Base-by-base conservation (phyloP, 1,140 invertebrate species). In the Danaus plexippus region DNA sequence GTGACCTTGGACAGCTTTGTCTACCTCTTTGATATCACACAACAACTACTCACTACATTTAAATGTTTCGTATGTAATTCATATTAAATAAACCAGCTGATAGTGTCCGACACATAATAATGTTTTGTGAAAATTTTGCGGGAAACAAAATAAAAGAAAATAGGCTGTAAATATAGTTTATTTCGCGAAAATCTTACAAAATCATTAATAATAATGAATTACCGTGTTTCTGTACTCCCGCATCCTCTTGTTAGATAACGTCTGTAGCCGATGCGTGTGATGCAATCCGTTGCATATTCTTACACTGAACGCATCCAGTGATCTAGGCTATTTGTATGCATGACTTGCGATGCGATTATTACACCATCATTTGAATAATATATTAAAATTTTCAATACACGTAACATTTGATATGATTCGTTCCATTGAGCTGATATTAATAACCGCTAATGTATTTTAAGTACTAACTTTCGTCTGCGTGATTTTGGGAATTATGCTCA, bases 1-100 rank as follows among this genome's bases (percentile, higher is more conserved):
- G 46, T 50, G 67, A 73, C 66, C 73, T 75, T 73, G 72, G 53
- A 45, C 59, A 52, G 57, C 48, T 62, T 56, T 11, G 13, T 12
- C 4, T 18, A 13, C 9, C 46, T 11, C n/a, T 47, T 10, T 11
- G 12, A 47, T 47, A 13, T 47, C 15, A 13, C 12, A 47, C 8
- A 15, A 15, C 18, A 6, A 15, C 8, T 13, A 47, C 11, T 11
- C 47, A 48, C 47, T 12, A 22, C n/a, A 12, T n/a, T 9, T 15
- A 10, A 48, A 48, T 59, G 32, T 9, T 18, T 47, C 47, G 15
- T 18, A 6, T 47, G 47, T 13, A 13, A 18, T 13, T 47, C 13
- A n/a, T 15, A 15, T 1, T 15, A 15, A 15, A 15, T 15, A 15
- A 15, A 15, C 15, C 1, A 15, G 15, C 15, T 15, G 15, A 15